Evolutionary conservation across 2,888 invertebrate genomes (phyloP).

Genomic region (Rhodophaea formosa): DNA sequence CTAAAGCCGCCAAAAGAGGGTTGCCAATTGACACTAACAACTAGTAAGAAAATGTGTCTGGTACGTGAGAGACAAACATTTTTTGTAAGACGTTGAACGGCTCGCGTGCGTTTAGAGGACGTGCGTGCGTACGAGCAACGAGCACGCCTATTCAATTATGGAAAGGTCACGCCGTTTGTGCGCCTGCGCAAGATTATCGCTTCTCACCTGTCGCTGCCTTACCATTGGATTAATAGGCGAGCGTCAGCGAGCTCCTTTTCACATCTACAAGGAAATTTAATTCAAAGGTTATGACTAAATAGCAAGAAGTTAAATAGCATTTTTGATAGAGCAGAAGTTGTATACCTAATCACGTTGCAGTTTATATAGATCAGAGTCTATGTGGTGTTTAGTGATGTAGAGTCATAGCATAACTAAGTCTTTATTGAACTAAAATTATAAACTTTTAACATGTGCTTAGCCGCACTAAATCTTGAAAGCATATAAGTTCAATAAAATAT

Average conservation of each 20-base stretch:
- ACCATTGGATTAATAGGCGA: constrained; percentile 50
- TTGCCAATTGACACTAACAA: constrained; percentile 8
- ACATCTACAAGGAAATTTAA: constrained; percentile 6
- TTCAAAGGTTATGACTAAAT: background rate
- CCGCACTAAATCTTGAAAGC: too few relatives aligned
- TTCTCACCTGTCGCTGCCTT: constrained; percentile 67
- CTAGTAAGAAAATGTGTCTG: constrained; percentile 13
- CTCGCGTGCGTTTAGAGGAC: constrained; percentile 65
- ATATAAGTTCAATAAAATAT: too few relatives aligned
- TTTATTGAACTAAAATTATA: too few relatives aligned
- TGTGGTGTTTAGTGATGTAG: too few relatives aligned
- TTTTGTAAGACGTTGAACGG: constrained; percentile 37
- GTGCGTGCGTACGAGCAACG: constrained; percentile 63
- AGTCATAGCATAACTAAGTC: too few relatives aligned
- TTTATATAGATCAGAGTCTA: too few relatives aligned
- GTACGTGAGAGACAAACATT: constrained; percentile 27
- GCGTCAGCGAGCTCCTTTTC: constrained; percentile 26
- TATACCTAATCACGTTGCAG: too few relatives aligned
- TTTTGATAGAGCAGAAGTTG: too few relatives aligned
- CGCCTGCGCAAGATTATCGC: constrained; percentile 71
- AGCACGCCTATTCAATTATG: constrained; percentile 76
- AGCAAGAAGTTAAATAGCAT: too few relatives aligned
- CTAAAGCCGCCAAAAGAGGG: constrained; percentile 11
- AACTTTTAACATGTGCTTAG: too few relatives aligned
- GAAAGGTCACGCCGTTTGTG: constrained; percentile 74